These are phyloP conservation scores for Aplocera efformata DNA, from an alignment of 2,888 invertebrate species.

Conservation along the genomic window DNA sequence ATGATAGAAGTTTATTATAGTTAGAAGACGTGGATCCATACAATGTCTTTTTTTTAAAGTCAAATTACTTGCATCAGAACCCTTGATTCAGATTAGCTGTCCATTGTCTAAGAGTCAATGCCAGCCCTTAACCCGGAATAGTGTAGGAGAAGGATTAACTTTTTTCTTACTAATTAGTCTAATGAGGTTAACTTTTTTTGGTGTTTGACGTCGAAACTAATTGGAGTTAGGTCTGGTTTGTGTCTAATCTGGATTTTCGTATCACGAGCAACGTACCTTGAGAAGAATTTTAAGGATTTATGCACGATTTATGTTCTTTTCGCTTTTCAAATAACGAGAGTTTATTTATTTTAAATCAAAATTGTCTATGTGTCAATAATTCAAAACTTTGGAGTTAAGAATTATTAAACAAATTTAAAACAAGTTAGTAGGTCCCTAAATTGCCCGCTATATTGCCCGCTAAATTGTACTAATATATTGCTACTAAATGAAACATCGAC, in stretches of 20 bases:
- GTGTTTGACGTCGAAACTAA: conserved; percentile 33
- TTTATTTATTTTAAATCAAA: too few relatives aligned
- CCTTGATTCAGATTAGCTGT: conserved; percentile 2
- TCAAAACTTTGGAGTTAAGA: too few relatives aligned
- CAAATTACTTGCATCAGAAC: not conserved
- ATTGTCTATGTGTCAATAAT: too few relatives aligned
- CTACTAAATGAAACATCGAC: conserved; percentile 33
- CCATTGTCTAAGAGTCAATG: conserved; percentile 9
- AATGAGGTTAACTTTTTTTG: conserved; percentile 56
- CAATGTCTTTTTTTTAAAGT: too few relatives aligned
- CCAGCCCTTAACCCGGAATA: conserved; percentile 49
- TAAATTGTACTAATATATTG: conserved; percentile 43
- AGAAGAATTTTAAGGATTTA: not conserved
- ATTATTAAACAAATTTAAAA: too few relatives aligned
- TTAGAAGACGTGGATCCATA: too few relatives aligned
- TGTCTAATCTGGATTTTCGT: conserved; percentile 25
- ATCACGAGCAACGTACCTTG: conserved; percentile 13
- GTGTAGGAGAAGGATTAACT: conserved; percentile 52
- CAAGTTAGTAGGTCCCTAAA: too few relatives aligned
- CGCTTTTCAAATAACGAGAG: conserved; percentile 10
- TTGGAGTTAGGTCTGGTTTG: conserved; percentile 35
- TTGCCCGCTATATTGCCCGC: too few relatives aligned
- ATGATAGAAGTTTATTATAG: too few relatives aligned
- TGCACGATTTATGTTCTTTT: too few relatives aligned
- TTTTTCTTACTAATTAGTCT: conserved; percentile 71